Evolutionary conservation across 2,888 invertebrate genomes (phyloP), one percentile per base, ranked within the genome.

Genomic region (Machimus atricapillus): DNA sequence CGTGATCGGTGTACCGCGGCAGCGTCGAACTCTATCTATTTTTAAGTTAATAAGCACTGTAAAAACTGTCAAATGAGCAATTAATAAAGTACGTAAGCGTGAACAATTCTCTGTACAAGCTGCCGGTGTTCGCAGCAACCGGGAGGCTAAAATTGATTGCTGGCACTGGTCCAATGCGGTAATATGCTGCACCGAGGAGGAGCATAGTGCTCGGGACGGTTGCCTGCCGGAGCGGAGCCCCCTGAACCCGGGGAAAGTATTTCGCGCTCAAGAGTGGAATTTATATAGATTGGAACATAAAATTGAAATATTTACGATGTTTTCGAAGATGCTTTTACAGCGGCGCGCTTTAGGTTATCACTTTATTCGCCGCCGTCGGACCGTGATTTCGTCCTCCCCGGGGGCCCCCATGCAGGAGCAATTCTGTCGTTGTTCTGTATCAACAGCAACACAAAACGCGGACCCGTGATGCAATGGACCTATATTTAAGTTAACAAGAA

Each of bases 81-180:
- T 87, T 87, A 87, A 87, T 87, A 87, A 87, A 87, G 82, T 82
- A 87, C 82, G 81, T 82, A 87, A 87, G 87, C 82, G 87, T 87
- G 87, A 87, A 87, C 74, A 82, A 87, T 87, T 74, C 66, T 19
- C 82, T 56, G 78, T 77, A 86, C 58, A 78, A 78, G 78, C 66
- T 34, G 43, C 16, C 43, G 46, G 74, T 14, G 31, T 85, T 74
- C 27, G 46, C 85, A 85, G 85, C 40, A 46, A 74, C 85, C 19
- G 43, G 73, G 73, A 74, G 43, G 16, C 74, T 74, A 74, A 85
- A 85, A 85, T 74, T 85, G 74, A 43, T 85, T 16, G 19, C 40
- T 85, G 85, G 85, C 85, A 27, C 2, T 4, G n/a, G 1, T 23
- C 85, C 85, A 85, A 85, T 85, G 85, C 85, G 85, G 85, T 85